These are phyloP conservation scores for Acanthis flammea DNA, from an alignment of 2,797 vertebrate genomes.

Conservation along the genomic window DNA sequence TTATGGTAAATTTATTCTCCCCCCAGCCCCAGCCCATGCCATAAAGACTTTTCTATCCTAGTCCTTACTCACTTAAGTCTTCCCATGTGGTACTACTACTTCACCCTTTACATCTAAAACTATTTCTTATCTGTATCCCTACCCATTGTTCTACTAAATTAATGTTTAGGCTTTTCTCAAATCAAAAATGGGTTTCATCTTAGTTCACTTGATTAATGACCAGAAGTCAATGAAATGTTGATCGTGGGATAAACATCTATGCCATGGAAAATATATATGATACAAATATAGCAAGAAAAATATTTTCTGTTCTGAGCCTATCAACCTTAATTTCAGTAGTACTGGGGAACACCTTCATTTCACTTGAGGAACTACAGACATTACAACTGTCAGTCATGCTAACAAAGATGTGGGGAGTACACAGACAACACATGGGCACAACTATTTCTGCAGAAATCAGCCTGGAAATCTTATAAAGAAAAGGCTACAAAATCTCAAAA, in stretches of 20 bases:
- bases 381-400: neutral
- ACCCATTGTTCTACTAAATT: neutral
- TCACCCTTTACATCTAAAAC: constrained; percentile 2
- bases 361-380: neutral
- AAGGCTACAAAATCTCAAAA: neutral
- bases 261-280: neutral
- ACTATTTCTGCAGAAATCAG: neutral
- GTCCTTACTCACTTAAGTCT: constrained; percentile 19
- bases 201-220: neutral
- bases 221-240: neutral
- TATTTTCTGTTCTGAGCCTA: neutral
- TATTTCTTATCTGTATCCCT: neutral
- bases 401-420: neutral
- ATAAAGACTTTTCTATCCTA: constrained; percentile 16
- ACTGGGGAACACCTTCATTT: neutral
- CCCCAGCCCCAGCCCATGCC: neutral
- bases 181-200: neutral
- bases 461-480: neutral
- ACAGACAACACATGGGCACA: neutral
- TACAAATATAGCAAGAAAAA: neutral
- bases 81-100: constrained; percentile 26
- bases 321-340: neutral
- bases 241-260: neutral
- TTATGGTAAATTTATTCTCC: constrained; percentile 11
- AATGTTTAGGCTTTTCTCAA: neutral